Evolutionary conservation across 2,797 vertebrate species (phyloP).

Genomic region (Lophius americanus): DNA sequence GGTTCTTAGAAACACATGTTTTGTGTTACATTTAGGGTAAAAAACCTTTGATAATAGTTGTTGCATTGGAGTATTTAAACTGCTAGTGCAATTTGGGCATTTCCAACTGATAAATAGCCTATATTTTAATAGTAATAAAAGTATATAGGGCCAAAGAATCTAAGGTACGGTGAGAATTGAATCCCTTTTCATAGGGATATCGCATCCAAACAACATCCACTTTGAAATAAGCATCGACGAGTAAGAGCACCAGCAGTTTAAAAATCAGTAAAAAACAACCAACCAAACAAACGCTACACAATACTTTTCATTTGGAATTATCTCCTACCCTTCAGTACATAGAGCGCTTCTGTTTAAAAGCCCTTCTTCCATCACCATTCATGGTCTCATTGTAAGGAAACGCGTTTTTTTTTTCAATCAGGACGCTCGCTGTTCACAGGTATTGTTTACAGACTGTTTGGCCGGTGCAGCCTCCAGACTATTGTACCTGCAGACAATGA

Average conservation of each 20-base stretch:
- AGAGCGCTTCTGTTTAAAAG: constrained; percentile 77
- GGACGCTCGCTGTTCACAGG: constrained; percentile 84
- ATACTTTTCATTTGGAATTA: constrained; percentile 58
- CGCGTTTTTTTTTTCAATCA: constrained; percentile 89
- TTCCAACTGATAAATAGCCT: too few species aligned
- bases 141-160: too few species aligned
- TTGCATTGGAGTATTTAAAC: too few species aligned
- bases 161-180: background rate
- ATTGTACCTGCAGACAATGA: constrained; percentile 92
- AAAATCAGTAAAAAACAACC: background rate
- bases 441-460: constrained; percentile 79
- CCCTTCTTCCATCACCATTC: constrained; percentile 77
- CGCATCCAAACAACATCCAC: constrained; percentile 5
- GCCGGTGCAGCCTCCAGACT: constrained; percentile 77
- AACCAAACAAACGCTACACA: background rate
- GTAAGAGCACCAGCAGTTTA: constrained; percentile 33
- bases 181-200: too few species aligned
- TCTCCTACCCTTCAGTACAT: constrained; percentile 76
- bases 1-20: too few species aligned
- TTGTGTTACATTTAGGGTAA: too few species aligned
- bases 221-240: constrained; percentile 3
- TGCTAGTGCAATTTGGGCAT: too few species aligned
- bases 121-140: too few species aligned
- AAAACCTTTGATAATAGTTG: too few species aligned
- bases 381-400: constrained; percentile 85